Evolutionary conservation across 1,140 invertebrate species (phyloP).

Genomic region (Brachionus plicatilis): DNA sequence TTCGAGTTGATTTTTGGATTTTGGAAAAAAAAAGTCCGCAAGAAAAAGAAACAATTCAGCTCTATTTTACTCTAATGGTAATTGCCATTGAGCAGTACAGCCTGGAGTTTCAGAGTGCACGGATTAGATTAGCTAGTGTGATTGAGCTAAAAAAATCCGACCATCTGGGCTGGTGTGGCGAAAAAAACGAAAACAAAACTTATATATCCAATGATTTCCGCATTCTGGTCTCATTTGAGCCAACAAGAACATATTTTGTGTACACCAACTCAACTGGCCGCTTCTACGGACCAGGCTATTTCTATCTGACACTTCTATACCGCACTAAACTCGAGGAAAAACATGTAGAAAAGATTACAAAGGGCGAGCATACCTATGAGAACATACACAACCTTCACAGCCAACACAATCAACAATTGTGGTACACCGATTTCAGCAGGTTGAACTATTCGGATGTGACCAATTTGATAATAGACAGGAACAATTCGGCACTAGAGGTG

Average conservation of each 20-base stretch:
- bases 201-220: neutral
- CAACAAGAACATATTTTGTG: conserved; percentile 40
- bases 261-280: conserved; percentile 45
- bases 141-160: neutral
- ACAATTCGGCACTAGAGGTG: neutral
- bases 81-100: neutral
- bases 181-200: neutral
- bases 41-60: conserved; percentile 7
- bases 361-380: neutral
- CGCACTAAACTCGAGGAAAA: neutral
- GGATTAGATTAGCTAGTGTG: neutral
- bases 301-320: conserved; percentile 45
- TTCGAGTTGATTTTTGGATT: neutral
- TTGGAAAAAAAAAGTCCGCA: neutral
- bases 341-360: neutral
- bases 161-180: neutral
- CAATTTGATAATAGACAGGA: neutral
- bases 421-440: neutral
- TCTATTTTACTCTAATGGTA: neutral
- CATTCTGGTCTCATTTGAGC: conserved; percentile 14
- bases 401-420: neutral
- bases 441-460: conserved; percentile 18
- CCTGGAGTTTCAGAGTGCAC: neutral
- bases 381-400: neutral
- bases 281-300: conserved; percentile 45